Evolutionary conservation across 2,888 invertebrate genomes (phyloP).

Genomic region (Drosophila borealis): DNA sequence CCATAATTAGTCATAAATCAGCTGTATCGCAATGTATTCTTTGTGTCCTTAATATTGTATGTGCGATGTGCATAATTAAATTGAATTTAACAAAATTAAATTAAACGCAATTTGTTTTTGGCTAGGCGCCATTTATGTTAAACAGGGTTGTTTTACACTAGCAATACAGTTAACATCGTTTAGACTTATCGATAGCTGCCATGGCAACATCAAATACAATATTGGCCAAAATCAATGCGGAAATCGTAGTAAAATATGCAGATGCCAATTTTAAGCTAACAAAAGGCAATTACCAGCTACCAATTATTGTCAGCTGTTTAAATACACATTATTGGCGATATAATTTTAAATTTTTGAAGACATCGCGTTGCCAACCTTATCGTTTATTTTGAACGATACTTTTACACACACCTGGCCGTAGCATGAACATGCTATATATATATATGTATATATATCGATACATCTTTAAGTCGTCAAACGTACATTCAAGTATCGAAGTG

Average conservation of each 20-base stretch:
- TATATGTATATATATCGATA: slow-evolving; percentile 18
- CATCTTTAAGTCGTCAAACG: not conserved
- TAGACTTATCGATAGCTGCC: slow-evolving; percentile 14
- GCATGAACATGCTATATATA: not conserved
- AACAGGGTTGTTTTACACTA: slow-evolving; percentile 8
- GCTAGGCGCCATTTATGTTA: slow-evolving; percentile 13
- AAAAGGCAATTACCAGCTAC: not conserved
- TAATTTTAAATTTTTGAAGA: not conserved
- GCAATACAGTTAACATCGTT: not conserved
- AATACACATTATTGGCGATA: not conserved
- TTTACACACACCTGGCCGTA: not conserved
- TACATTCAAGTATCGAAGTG: slow-evolving; percentile 12
- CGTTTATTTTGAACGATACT: not conserved
- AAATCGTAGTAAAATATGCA: too few species aligned
- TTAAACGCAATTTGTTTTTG: not conserved
- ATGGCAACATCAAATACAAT: not conserved
- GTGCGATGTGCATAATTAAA: slow-evolving; percentile 8
- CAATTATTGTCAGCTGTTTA: not conserved
- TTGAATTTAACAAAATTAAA: slow-evolving; percentile 4
- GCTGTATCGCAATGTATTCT: slow-evolving; percentile 27
- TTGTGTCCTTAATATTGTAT: not conserved
- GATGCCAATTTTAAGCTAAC: too few species aligned
- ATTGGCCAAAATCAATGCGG: not conserved
- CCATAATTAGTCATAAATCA: slow-evolving; percentile 29
- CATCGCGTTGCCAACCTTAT: not conserved